Evolutionary conservation across 2,888 invertebrate species (phyloP).

Genomic region (Heterodera filipjevi): DNA sequence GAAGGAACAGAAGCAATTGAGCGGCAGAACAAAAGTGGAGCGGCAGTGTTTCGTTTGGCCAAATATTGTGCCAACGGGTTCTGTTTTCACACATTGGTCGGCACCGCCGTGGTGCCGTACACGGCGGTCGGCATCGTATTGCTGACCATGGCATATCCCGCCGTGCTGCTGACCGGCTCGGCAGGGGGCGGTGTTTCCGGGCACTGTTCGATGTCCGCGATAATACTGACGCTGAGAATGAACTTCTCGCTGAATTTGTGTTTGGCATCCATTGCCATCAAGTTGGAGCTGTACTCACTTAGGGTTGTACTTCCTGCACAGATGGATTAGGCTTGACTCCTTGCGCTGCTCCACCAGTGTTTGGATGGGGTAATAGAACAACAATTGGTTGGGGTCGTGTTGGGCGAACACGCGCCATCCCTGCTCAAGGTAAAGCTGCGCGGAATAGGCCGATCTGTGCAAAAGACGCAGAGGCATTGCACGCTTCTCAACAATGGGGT

Average conservation of each 20-base stretch:
- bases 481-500: neutral
- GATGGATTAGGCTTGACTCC: slow-evolving; percentile 65
- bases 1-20: no score
- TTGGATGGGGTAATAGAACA: slow-evolving; percentile 63
- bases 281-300: slow-evolving; percentile 37
- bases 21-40: neutral
- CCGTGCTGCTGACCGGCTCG: slow-evolving; percentile 16
- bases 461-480: slow-evolving; percentile 13
- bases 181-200: slow-evolving; percentile 63
- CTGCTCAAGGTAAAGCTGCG: slow-evolving; percentile 65
- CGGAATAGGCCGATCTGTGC: slow-evolving; percentile 47
- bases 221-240: slow-evolving; percentile 72
- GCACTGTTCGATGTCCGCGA: slow-evolving; percentile 64
- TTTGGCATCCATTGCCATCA: neutral
- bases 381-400: slow-evolving; percentile 68
- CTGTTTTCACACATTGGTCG: slow-evolving; percentile 35
- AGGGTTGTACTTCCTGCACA: slow-evolving; percentile 85
- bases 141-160: neutral
- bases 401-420: slow-evolving; percentile 81
- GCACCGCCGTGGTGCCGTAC: slow-evolving; percentile 34
- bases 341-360: slow-evolving; percentile 42
- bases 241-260: slow-evolving; percentile 76
- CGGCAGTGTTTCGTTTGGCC: neutral
- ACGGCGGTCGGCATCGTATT: neutral
- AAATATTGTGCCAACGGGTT: neutral